Evolutionary conservation across 2,888 invertebrate genomes (phyloP), one percentile per base, ranked within the genome.

Genomic region (Corythucha ciliata): DNA sequence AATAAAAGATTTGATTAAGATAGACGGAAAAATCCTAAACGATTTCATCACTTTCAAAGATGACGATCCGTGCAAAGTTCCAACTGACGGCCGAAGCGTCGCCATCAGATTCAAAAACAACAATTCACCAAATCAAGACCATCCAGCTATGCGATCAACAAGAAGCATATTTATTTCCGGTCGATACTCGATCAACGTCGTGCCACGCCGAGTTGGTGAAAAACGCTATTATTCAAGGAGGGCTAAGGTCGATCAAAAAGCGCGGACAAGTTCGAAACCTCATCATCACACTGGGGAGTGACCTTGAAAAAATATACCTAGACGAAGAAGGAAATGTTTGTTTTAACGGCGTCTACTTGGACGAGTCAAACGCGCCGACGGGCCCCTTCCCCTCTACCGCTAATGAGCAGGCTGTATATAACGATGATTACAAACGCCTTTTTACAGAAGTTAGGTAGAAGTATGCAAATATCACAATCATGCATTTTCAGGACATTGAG

Each of bases 251-350:
- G 8, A 21, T 41, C 14, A 41, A 41, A 27, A 41, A 25, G 12
- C 41, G 41, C 4, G 41, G 41, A 41, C 41, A 24, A 41, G 41
- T 41, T 24, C 41, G 25, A 7, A 22, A 41, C n/a, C 41, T 41
- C n/a, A 18, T 41, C 18, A 41, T 41, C 22, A 24, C 25, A 27
- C 41, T 41, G 41, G 25, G 25, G 6, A 24, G 18, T 27, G 41
- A 41, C 41, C 41, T 41, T 24, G 18, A 5, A 16, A 41, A 41
- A 12, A 41, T 41, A 24, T 41, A 41, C 41, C 41, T 41, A 14
- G 41, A 41, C 41, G 25, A 21, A 41, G 25, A 41, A 41, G 25
- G 41, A 22, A 41, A 41, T 41, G 41, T 41, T 29, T 29, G 29
- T 29, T 29, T 29, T n/a, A n/a, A 29, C 29, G n/a, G 29, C n/a